Conservation (phyloP, 2,888 invertebrate species). For the Suillia variegata region DNA sequence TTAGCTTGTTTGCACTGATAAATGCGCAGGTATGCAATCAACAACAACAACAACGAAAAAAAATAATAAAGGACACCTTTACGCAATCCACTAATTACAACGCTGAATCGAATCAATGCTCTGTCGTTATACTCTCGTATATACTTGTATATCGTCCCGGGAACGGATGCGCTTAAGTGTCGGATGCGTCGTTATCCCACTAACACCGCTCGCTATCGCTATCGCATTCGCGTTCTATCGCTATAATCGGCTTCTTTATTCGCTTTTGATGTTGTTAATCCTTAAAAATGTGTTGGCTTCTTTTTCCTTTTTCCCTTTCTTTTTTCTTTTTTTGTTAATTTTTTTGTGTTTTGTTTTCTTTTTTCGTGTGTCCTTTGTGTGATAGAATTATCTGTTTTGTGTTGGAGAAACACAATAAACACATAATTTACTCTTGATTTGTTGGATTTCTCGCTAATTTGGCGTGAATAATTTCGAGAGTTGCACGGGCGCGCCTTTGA, state of each 20-base stretch:
- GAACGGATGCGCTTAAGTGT: too few relatives aligned
- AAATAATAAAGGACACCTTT: constrained; percentile 30
- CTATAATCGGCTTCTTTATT: too few relatives aligned
- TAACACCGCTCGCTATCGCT: too few relatives aligned
- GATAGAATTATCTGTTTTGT: background rate
- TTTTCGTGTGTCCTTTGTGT: background rate
- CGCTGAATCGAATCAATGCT: background rate
- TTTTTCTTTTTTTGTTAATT: background rate
- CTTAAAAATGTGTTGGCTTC: too few relatives aligned
- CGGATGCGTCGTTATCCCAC: too few relatives aligned
- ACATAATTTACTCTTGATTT: constrained; percentile 21
- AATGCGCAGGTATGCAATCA: constrained; percentile 39
- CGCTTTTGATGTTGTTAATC: background rate
- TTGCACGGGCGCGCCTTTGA: constrained; percentile 17
- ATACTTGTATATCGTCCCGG: too few relatives aligned
- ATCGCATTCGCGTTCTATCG: too few relatives aligned
- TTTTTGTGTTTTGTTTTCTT: background rate
- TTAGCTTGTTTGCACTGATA: constrained; percentile 51
- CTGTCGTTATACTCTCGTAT: too few relatives aligned
- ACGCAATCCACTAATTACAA: constrained; percentile 37
- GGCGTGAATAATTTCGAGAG: constrained; percentile 10
- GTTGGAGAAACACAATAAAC: constrained; percentile 13
- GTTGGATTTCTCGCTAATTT: constrained; percentile 24
- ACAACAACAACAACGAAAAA: too few relatives aligned
- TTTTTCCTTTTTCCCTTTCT: too few relatives aligned